Conservation (phyloP, 2,797 vertebrate species). For the Bradypodion ventrale region DNA sequence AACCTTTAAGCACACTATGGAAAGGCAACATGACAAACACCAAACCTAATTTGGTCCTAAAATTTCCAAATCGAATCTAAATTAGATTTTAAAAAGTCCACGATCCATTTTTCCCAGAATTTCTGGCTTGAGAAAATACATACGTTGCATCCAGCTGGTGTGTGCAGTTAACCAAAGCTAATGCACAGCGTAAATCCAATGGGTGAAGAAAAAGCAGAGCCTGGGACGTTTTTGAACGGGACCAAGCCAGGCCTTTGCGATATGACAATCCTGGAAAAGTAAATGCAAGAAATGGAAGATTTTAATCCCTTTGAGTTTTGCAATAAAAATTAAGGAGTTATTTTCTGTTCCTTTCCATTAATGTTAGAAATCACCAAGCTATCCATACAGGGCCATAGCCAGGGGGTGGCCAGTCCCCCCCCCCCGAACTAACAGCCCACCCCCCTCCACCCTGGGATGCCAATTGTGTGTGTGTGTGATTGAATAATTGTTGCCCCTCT, state of each 20-base stretch:
- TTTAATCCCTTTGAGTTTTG: background rate
- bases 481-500: no score
- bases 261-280: conserved; percentile 88
- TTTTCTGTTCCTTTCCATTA: background rate
- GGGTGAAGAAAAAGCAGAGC: conserved; percentile 84
- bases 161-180: conserved; percentile 72
- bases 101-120: background rate
- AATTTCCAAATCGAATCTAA: background rate
- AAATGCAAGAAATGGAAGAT: conserved; percentile 18
- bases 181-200: conserved; percentile 81
- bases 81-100: background rate
- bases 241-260: conserved; percentile 90
- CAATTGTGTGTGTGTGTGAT: no score
- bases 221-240: conserved; percentile 76
- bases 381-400: no score
- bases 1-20: no score
- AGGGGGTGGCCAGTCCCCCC: no score
- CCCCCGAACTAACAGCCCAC: no score
- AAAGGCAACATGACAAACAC: no score
- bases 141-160: conserved; percentile 79
- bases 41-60: background rate
- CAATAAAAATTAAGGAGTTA: background rate
- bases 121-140: conserved; percentile 29
- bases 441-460: no score
- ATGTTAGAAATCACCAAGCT: background rate